Percentiles rank a stretch among this genome's conserved stretches.
Conservation (phyloP, 2,888 invertebrate species). For the Drosophila pseudotalamancana region DNA sequence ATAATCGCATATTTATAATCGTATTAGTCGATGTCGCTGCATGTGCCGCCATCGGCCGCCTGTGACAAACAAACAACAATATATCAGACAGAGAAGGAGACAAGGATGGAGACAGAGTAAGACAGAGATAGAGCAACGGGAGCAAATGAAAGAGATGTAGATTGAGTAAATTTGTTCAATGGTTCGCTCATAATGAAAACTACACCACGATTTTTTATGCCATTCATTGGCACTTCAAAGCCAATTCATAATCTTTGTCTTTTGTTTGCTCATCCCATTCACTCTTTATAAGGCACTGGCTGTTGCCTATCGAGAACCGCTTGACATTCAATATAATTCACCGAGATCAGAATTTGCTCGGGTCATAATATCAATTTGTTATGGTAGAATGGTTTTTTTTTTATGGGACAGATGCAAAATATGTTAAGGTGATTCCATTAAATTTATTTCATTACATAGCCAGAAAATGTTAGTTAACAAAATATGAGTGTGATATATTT, state of each 20-base stretch:
- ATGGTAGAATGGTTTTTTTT: constrained; percentile 23
- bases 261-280: constrained; percentile 31
- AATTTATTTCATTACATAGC: too few relatives aligned
- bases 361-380: constrained; percentile 64
- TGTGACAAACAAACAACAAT: constrained; percentile 57
- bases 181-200: constrained; percentile 66
- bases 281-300: constrained; percentile 18
- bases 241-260: constrained; percentile 62
- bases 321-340: constrained; percentile 54
- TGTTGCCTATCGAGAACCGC: constrained; percentile 9
- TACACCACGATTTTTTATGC: constrained; percentile 61
- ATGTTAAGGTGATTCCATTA: background rate
- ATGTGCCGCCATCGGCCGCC: constrained; percentile 43
- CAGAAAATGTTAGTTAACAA: too few relatives aligned
- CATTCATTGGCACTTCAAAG: constrained; percentile 76
- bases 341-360: constrained; percentile 38
- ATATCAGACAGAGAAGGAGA: constrained; percentile 9
- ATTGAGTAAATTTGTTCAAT: constrained; percentile 74
- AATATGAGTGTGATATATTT: too few relatives aligned
- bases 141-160: constrained; percentile 12
- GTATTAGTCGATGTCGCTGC: constrained; percentile 65
- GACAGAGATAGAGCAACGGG: background rate
- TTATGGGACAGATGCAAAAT: constrained; percentile 50
- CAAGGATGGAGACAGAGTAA: background rate
- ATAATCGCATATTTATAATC: constrained; percentile 82